Conservation (phyloP, 2,888 invertebrate species). For the Danaus chrysippus region DNA sequence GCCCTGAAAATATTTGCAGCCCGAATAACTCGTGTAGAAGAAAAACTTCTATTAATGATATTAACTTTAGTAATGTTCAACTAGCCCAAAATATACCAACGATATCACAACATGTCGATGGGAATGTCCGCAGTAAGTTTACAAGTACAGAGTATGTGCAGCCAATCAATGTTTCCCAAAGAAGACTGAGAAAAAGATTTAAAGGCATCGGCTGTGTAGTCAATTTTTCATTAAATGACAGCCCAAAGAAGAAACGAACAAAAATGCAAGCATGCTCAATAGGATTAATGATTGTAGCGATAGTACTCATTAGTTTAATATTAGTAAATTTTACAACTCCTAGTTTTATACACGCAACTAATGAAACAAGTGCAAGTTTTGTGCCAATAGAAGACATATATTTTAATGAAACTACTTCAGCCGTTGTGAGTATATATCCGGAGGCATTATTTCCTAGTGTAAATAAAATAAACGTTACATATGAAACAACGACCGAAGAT, state of each 20-base stretch:
- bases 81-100: constrained; percentile 53
- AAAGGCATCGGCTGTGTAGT: constrained; percentile 71
- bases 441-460: constrained; percentile 37
- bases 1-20: constrained; percentile 34
- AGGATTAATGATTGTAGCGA: constrained; percentile 75
- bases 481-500: constrained; percentile 43
- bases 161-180: constrained; percentile 46
- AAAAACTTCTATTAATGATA: constrained; percentile 25
- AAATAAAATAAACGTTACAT: constrained; percentile 37
- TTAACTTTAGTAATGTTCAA: constrained; percentile 24
- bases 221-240: constrained; percentile 66
- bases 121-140: constrained; percentile 63
- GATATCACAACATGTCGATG: constrained; percentile 67
- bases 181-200: constrained; percentile 68
- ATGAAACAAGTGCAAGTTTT: constrained; percentile 63
- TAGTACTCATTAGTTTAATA: constrained; percentile 72
- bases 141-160: constrained; percentile 51
- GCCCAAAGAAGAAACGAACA: constrained; percentile 67
- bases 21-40: constrained; percentile 37
- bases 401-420: constrained; percentile 54
- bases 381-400: constrained; percentile 65
- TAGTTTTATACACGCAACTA: constrained; percentile 57
- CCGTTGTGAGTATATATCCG: constrained; percentile 49
- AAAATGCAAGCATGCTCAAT: constrained; percentile 77
- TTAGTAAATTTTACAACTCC: constrained; percentile 73